Base-by-base conservation (phyloP, 1,140 invertebrate species). In the Lanistes nyassanus region DNA sequence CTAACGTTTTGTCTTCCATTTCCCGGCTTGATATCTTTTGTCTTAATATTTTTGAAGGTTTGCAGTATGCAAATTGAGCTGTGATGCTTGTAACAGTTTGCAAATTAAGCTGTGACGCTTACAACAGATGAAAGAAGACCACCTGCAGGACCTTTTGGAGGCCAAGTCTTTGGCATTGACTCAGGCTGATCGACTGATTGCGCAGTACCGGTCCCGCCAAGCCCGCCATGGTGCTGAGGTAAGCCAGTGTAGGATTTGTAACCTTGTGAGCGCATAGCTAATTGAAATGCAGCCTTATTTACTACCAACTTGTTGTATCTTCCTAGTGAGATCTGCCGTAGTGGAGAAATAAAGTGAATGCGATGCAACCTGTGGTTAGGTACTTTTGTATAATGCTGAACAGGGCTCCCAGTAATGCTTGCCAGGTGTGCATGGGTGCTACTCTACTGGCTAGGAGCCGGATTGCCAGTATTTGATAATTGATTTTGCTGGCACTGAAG, bases 181-280 rank as follows among this genome's bases (percentile, higher is more conserved):
- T 9, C 88, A 89, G 71, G 85, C 88, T 42, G 89, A 90, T 68
- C 69, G 86, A 39, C 78, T 89, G 39, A 83, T 90, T 21, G 77
- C 83, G 3, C 88, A 90, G 69, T 86, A 87, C 69, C 79, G 87
- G 42, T 84, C 83, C 23, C 70, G 85, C 26, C 78, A 85, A 71
- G 88, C 86, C n/a, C 81, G 87, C 55, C 76, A 81, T 69, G 87
- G 88, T 37, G 85, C 88, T 37, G 88, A 90, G 86, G 88, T 89
- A 71, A 67, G 78, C 11, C 23, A 3, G 21, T 68, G 21, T 23
- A n/a, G n/a, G 0, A 55, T 74, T 6, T 60, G 19, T 19, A 7
- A 51, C 51, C 53, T 53, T 39, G 26, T 74, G 55, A 42, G 51
- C n/a, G n/a, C n/a, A n/a, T n/a, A n/a, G n/a, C n/a, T n/a, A n/a